These are phyloP conservation scores for Tromatobia lineatoria DNA, from an alignment of 2,888 invertebrate species.

Conservation along the genomic window DNA sequence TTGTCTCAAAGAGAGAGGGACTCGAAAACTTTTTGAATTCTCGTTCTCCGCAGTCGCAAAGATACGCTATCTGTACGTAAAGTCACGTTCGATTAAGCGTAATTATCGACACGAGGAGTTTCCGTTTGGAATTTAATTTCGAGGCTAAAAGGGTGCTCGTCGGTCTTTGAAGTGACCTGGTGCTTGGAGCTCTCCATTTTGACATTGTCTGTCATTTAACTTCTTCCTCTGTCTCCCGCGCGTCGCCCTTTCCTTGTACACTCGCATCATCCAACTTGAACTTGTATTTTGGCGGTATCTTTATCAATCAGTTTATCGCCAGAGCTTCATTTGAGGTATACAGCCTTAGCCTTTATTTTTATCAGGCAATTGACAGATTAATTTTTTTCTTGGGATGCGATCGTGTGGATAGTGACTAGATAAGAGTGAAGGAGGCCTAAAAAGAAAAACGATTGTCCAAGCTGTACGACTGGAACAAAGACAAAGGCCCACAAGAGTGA, in stretches of 20 bases:
- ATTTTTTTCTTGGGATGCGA: constrained; percentile 17
- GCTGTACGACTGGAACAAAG: constrained; percentile 30
- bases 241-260: background rate
- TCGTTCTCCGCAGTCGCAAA: constrained; percentile 3
- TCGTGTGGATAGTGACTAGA: constrained; percentile 16
- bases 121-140: constrained; percentile 22
- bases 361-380: constrained; percentile 27
- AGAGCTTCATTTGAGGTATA: constrained; percentile 36
- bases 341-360: constrained; percentile 15
- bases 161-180: constrained; percentile 8
- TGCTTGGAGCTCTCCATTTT: background rate
- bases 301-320: constrained; percentile 34
- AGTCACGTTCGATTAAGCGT: constrained; percentile 23
- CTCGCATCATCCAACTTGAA: background rate
- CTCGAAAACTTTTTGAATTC: background rate
- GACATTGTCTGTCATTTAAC: constrained; percentile 5
- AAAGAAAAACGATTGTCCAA: background rate
- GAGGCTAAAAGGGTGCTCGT: background rate
- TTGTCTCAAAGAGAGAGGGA: too few relatives aligned
- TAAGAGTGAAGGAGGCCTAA: constrained; percentile 3
- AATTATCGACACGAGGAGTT: constrained; percentile 12
- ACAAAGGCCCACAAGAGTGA: background rate
- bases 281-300: constrained; percentile 45
- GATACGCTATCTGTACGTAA: background rate
- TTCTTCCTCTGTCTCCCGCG: background rate